A percentile compares a stretch with the other conserved stretches of the same genome.
Conservation (phyloP, 1,140 invertebrate genomes). For the Ptiloglossa arizonensis region DNA sequence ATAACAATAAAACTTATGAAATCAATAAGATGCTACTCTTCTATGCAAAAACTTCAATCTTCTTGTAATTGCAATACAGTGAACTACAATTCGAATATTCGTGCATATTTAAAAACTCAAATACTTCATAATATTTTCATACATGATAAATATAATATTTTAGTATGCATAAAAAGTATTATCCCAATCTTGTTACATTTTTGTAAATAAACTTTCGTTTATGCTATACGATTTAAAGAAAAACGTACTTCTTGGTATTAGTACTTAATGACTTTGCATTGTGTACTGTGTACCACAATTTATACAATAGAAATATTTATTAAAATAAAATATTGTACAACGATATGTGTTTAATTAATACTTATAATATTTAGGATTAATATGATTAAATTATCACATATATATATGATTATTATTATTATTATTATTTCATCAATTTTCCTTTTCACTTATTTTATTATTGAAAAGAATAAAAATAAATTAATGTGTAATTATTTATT, state of each 20-base stretch:
- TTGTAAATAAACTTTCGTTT: conserved; percentile 39
- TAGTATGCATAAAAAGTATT: conserved; percentile 41
- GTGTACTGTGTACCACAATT: conserved; percentile 52
- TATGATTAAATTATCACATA: conserved; percentile 39
- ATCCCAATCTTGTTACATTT: conserved; percentile 36
- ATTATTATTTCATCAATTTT: conserved; percentile 24
- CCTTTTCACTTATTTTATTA: background rate
- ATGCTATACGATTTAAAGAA: conserved; percentile 8
- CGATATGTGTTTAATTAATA: conserved; percentile 53
- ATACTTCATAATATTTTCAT: conserved; percentile 41
- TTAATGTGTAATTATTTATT: background rate
- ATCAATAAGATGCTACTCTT: background rate
- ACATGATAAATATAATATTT: conserved; percentile 45
- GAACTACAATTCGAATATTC: conserved; percentile 13
- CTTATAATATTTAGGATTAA: conserved; percentile 59
- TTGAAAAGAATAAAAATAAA: background rate
- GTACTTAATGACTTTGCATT: conserved; percentile 55
- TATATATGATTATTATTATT: conserved; percentile 33
- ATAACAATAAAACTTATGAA: background rate
- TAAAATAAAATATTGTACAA: conserved; percentile 63
- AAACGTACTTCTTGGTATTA: conserved; percentile 53
- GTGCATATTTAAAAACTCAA: conserved; percentile 30
- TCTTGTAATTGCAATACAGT: conserved; percentile 20
- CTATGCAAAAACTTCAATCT: background rate
- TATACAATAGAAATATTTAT: conserved; percentile 62